phyloP scores from a whole-genome alignment of 2,113 vertebrate species.

The Epinephelus fuscoguttatus region DNA sequence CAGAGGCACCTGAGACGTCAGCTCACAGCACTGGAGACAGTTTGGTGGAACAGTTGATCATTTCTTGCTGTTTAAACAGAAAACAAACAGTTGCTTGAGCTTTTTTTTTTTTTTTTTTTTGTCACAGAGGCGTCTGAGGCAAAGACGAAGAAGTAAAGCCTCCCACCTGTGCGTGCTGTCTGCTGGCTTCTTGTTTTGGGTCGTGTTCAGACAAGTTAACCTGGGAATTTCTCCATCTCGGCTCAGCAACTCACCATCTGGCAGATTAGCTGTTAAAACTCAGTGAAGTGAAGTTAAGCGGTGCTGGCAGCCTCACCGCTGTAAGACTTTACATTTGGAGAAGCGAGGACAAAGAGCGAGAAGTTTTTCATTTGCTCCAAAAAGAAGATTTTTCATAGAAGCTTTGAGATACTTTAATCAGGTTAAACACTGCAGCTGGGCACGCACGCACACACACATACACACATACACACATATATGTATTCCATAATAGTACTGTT shows the following conservation, averaged over 20 bases:
- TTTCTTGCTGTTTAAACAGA: conserved; percentile 19
- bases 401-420: background rate
- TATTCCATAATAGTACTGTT: background rate
- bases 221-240: conserved; percentile 66
- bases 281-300: conserved; percentile 62
- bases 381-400: conserved; percentile 20
- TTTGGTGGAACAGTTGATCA: background rate
- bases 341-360: background rate
- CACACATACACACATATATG: background rate
- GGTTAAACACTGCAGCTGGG: conserved; percentile 15
- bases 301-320: conserved; percentile 44
- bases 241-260: conserved; percentile 63
- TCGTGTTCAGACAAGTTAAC: conserved; percentile 65
- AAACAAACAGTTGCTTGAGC: background rate
- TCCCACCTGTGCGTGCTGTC: conserved; percentile 56
- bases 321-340: conserved; percentile 27
- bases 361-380: conserved; percentile 28
- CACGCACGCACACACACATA: background rate
- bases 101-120: background rate
- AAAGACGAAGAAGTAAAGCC: conserved; percentile 28
- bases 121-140: background rate
- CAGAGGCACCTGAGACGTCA: background rate
- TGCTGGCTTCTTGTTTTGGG: conserved; percentile 42
- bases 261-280: conserved; percentile 63
- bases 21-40: background rate